Percentiles rank a stretch among this genome's conserved stretches.
Conservation (phyloP, 2,113 vertebrate species). For the Aspidoscelis tigris region DNA sequence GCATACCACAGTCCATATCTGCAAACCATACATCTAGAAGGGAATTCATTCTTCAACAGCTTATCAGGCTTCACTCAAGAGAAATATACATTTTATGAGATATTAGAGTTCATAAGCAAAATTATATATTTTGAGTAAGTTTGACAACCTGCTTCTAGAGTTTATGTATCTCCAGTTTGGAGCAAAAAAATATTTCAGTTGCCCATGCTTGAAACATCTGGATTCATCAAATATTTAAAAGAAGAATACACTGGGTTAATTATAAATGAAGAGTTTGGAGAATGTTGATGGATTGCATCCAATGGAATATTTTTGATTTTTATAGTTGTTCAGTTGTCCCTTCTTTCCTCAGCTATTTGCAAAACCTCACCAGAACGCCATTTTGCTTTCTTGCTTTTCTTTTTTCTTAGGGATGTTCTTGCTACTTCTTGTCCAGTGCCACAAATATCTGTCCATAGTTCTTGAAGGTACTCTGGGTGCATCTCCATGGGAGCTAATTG, state of each 20-base stretch:
- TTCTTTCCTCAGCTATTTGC: no score
- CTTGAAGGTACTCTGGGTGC: no score
- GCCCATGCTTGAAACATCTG: constrained; percentile 35
- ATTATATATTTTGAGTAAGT: neutral
- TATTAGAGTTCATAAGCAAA: neutral
- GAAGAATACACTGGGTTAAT: constrained; percentile 4
- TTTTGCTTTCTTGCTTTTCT: no score
- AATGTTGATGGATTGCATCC: neutral
- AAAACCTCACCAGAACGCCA: no score
- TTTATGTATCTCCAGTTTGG: neutral
- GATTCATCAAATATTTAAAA: constrained; percentile 6
- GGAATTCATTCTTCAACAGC: neutral
- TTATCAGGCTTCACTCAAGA: neutral
- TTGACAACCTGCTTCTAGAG: neutral
- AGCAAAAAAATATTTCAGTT: neutral
- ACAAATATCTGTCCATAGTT: no score
- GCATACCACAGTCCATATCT: neutral
- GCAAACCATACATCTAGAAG: neutral
- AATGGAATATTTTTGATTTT: neutral
- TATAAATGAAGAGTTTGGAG: neutral
- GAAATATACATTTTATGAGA: neutral
- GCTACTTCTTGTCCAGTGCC: no score
- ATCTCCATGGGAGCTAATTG: no score
- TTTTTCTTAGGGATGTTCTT: no score
- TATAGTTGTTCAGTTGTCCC: neutral